Conservation (phyloP, 1,140 invertebrate genomes). For the Panagrolaimus sp. region DNA sequence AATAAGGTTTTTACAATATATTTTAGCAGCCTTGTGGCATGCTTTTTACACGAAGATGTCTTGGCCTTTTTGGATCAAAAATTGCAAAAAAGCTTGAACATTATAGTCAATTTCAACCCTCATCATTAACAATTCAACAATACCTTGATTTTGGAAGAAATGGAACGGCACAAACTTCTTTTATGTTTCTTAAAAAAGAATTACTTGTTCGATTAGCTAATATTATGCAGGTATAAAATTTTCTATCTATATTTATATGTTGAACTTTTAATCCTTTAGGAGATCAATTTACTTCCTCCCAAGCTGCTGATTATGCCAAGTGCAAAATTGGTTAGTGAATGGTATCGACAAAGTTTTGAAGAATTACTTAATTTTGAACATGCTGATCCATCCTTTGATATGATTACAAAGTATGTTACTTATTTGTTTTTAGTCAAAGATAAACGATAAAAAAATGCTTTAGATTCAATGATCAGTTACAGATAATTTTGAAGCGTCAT, state of each 20-base stretch:
- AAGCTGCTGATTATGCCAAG: constrained; percentile 48
- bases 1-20: no score
- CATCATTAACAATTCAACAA: constrained; percentile 60
- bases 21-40: constrained; percentile 18
- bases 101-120: constrained; percentile 61
- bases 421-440: not conserved
- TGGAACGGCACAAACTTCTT: constrained; percentile 51
- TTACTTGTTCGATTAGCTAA: constrained; percentile 53
- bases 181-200: constrained; percentile 51
- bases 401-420: constrained; percentile 29
- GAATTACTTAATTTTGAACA: constrained; percentile 50
- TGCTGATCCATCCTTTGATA: constrained; percentile 26
- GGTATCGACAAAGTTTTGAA: constrained; percentile 52
- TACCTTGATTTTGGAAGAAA: constrained; percentile 59
- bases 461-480: constrained; percentile 55
- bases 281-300: constrained; percentile 50
- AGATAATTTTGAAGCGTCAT: constrained; percentile 71
- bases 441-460: not conserved
- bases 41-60: constrained; percentile 32
- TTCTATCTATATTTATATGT: not conserved
- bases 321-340: constrained; percentile 46
- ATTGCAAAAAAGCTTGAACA: constrained; percentile 58
- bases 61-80: constrained; percentile 32
- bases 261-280: no score
- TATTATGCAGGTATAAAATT: constrained; percentile 52